These are phyloP conservation scores for Sebastes minor DNA, from an alignment of 2,797 vertebrate species.

Conservation along the genomic window DNA sequence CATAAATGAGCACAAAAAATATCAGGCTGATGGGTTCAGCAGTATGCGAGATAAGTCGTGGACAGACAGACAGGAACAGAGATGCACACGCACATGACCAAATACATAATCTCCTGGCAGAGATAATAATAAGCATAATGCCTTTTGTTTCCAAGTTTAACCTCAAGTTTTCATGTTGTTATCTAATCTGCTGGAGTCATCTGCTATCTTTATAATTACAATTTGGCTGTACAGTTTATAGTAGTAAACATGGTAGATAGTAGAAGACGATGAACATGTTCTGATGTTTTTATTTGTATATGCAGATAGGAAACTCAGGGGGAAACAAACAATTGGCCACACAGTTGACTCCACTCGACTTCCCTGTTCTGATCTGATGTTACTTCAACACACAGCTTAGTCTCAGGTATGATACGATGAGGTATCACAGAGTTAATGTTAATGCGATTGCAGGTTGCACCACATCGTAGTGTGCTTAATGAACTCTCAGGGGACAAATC, in stretches of 20 bases:
- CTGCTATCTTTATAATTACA: neutral
- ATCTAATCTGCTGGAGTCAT: neutral
- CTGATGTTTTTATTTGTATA: neutral
- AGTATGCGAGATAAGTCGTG: neutral
- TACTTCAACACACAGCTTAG: neutral
- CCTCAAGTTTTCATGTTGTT: neutral
- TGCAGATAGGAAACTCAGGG: neutral
- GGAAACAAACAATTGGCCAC: neutral
- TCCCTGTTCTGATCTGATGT: neutral
- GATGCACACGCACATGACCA: neutral
- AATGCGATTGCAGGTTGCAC: neutral
- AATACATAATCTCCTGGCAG: neutral
- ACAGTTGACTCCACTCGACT: neutral
- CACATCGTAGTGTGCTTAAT: conserved; percentile 47
- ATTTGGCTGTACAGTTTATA: neutral
- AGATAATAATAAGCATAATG: neutral
- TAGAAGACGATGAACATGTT: neutral
- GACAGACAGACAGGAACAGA: neutral
- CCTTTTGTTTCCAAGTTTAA: neutral
- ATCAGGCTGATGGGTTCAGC: neutral
- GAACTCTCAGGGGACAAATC: conserved; percentile 46
- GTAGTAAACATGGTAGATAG: neutral
- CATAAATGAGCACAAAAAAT: too few relatives aligned
- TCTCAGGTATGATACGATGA: neutral
- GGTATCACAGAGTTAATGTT: neutral